Evolutionary conservation across 2,797 vertebrate genomes (phyloP).

Genomic region (Hybognathus amarus): DNA sequence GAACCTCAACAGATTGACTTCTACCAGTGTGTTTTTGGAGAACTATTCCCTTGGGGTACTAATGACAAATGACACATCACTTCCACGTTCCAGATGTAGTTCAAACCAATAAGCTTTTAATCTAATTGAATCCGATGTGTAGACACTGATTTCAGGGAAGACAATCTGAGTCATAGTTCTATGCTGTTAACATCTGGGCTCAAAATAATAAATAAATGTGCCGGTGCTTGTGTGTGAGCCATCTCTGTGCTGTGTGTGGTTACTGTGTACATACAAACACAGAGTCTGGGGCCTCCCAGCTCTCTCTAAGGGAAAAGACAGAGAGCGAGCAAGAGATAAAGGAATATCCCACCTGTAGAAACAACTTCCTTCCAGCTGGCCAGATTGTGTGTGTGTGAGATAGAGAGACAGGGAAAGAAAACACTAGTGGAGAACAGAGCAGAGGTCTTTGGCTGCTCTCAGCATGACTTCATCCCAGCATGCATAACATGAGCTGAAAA

Average conservation of each 20-base stretch:
- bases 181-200: slow-evolving; percentile 11
- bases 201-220: slow-evolving; percentile 45
- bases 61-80: slow-evolving; percentile 51
- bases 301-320: slow-evolving; percentile 19
- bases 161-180: slow-evolving; percentile 16
- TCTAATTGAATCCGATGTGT: slow-evolving; percentile 30
- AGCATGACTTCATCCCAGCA: slow-evolving; percentile 58
- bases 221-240: neutral
- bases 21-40: slow-evolving; percentile 64
- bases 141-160: slow-evolving; percentile 37
- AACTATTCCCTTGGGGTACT: slow-evolving; percentile 62
- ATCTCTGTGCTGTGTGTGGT: slow-evolving; percentile 39
- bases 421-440: slow-evolving; percentile 31
- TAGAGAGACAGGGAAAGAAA: slow-evolving; percentile 39
- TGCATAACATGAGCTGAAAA: slow-evolving; percentile 46
- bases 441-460: slow-evolving; percentile 46
- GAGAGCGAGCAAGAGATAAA: slow-evolving; percentile 48
- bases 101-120: slow-evolving; percentile 33
- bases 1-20: slow-evolving; percentile 48
- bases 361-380: slow-evolving; percentile 61
- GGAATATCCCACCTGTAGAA: slow-evolving; percentile 54
- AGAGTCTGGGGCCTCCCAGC: slow-evolving; percentile 3
- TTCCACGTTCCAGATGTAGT: slow-evolving; percentile 60
- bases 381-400: slow-evolving; percentile 29
- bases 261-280: slow-evolving; percentile 51